phyloP scores from a whole-genome alignment of 2,888 invertebrate species.

The Nemotelus nigrinus region DNA sequence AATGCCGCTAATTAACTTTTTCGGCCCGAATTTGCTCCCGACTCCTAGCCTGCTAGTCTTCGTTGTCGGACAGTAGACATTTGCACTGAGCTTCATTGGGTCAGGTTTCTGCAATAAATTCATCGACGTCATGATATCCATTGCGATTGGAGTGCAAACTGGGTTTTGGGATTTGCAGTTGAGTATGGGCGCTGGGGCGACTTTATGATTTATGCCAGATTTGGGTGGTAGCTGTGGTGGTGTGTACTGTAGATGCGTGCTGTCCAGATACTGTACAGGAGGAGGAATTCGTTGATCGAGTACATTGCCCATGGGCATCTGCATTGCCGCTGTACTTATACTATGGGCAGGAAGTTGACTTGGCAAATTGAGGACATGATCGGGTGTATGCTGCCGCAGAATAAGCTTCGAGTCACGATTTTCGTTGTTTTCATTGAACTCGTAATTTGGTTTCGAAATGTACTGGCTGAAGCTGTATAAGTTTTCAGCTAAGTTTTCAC shows the following conservation, averaged over 20 bases:
- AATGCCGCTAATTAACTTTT: slow-evolving; percentile 48
- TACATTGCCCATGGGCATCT: background rate
- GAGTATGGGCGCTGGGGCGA: slow-evolving; percentile 19
- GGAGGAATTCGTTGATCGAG: slow-evolving; percentile 31
- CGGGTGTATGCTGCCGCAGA: slow-evolving; percentile 27
- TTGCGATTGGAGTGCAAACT: slow-evolving; percentile 18
- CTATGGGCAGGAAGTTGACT: slow-evolving; percentile 26
- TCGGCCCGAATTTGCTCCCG: slow-evolving; percentile 47
- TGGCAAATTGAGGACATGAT: slow-evolving; percentile 23
- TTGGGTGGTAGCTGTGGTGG: slow-evolving; percentile 8
- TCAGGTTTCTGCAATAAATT: slow-evolving; percentile 50
- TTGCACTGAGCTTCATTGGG: slow-evolving; percentile 42
- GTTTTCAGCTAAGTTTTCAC: slow-evolving; percentile 46
- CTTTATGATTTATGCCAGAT: slow-evolving; percentile 45
- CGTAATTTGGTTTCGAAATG: slow-evolving; percentile 51
- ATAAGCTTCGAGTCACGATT: slow-evolving; percentile 44
- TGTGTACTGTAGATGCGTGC: background rate
- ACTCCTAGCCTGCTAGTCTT: background rate
- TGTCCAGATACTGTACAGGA: slow-evolving; percentile 32
- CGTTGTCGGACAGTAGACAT: slow-evolving; percentile 23
- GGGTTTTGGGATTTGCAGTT: slow-evolving; percentile 42
- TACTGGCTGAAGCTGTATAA: slow-evolving; percentile 49
- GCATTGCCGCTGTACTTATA: slow-evolving; percentile 25
- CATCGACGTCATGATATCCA: slow-evolving; percentile 47
- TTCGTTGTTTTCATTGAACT: slow-evolving; percentile 50